phyloP scores from a whole-genome alignment of 1,140 invertebrate genomes.

The Sinonovacula constricta region DNA sequence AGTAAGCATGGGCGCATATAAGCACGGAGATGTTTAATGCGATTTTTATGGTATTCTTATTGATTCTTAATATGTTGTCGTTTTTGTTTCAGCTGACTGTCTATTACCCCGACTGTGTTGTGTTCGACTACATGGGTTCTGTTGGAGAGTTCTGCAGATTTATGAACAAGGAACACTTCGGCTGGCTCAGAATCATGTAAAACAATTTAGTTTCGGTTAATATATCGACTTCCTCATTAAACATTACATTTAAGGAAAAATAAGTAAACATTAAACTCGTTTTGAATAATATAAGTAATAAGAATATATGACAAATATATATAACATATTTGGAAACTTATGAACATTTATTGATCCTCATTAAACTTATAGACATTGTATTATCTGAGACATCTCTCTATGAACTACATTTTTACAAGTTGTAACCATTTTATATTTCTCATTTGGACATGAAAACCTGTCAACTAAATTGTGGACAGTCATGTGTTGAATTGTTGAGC shows the following conservation, averaged over 20 bases:
- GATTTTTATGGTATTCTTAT: neutral
- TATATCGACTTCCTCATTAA: neutral
- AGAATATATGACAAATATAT: neutral
- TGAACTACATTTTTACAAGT: no score
- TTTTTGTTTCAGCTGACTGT: constrained; percentile 16
- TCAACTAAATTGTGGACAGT: no score
- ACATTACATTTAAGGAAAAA: neutral
- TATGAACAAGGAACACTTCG: constrained; percentile 18
- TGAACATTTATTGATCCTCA: neutral
- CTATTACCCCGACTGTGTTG: neutral
- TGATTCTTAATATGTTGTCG: neutral
- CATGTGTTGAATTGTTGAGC: no score
- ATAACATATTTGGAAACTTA: neutral
- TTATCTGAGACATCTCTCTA: no score
- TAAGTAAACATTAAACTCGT: neutral
- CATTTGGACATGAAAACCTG: no score
- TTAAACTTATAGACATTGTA: no score
- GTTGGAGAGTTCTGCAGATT: constrained; percentile 16
- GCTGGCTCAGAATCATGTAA: constrained; percentile 20
- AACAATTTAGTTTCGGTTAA: neutral
- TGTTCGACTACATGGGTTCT: constrained; percentile 32
- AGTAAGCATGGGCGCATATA: neutral
- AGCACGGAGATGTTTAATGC: neutral
- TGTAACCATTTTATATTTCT: no score
- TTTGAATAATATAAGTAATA: neutral